Evolutionary conservation across 2,888 invertebrate species (phyloP).

Genomic region (Apotomis betuletana): DNA sequence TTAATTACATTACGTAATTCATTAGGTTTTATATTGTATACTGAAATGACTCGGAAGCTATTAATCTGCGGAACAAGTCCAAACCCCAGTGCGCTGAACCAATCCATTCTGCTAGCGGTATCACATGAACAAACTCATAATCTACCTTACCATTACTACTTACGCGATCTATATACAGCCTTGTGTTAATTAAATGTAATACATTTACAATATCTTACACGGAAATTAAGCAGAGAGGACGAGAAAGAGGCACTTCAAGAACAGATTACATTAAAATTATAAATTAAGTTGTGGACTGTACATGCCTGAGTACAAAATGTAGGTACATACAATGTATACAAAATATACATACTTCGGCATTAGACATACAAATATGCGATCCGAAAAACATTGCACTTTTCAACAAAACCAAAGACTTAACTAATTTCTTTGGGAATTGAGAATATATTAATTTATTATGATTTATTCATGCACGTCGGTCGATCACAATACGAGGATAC

Average conservation of each 20-base stretch:
- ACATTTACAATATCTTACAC: constrained; percentile 79
- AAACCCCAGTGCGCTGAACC: constrained; percentile 7
- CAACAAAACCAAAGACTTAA: constrained; percentile 71
- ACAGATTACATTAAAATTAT: constrained; percentile 69
- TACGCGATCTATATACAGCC: constrained; percentile 68
- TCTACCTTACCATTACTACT: constrained; percentile 62
- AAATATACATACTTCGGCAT: constrained; percentile 72
- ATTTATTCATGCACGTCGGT: constrained; percentile 61
- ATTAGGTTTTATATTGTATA: constrained; percentile 1
- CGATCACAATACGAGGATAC: constrained; percentile 60
- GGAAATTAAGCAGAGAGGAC: constrained; percentile 70
- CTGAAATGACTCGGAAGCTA: constrained; percentile 4
- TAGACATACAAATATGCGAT: constrained; percentile 56
- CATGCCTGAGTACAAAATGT: constrained; percentile 55
- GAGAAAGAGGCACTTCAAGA: constrained; percentile 78
- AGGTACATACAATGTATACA: constrained; percentile 59
- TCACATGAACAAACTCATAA: constrained; percentile 61
- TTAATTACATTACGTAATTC: constrained; percentile 12
- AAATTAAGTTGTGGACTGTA: constrained; percentile 63
- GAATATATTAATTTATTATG: constrained; percentile 67
- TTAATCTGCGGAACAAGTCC: background rate
- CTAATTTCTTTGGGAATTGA: constrained; percentile 75
- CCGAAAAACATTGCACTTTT: constrained; percentile 68
- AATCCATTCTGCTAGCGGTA: constrained; percentile 52
- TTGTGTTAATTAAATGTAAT: constrained; percentile 68